phyloP scores from a whole-genome alignment of 2,888 invertebrate species.

The Nezara viridula region DNA sequence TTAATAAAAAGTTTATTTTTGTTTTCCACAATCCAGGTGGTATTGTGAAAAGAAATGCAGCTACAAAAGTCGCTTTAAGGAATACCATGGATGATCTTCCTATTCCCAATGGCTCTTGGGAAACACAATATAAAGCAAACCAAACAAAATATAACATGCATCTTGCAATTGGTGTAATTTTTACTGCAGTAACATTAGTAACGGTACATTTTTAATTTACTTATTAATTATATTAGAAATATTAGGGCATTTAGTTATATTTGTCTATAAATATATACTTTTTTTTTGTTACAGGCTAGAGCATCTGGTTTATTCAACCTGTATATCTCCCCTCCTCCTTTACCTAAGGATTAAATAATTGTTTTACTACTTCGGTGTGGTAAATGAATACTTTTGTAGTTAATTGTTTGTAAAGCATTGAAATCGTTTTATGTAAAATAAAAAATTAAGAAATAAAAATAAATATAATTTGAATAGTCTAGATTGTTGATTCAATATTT shows the following conservation, averaged over 20 bases:
- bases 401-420: not conserved
- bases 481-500: not conserved
- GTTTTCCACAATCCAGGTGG: not conserved
- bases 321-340: slow-evolving; percentile 75
- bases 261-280: not conserved
- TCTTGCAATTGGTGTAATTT: slow-evolving; percentile 72
- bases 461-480: not conserved
- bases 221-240: slow-evolving; percentile 11
- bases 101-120: slow-evolving; percentile 83
- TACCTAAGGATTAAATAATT: slow-evolving; percentile 53
- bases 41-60: slow-evolving; percentile 40
- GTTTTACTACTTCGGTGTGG: not conserved
- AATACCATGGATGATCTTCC: slow-evolving; percentile 82
- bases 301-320: slow-evolving; percentile 75
- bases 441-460: slow-evolving; percentile 4
- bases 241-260: not conserved
- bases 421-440: slow-evolving; percentile 6
- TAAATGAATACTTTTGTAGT: not conserved
- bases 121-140: slow-evolving; percentile 76
- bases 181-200: slow-evolving; percentile 62
- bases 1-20: too few relatives aligned
- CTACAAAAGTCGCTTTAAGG: slow-evolving; percentile 53
- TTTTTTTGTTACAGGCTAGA: slow-evolving; percentile 73
- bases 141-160: slow-evolving; percentile 80
- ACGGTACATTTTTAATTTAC: slow-evolving; percentile 61